phyloP scores from a whole-genome alignment of 2,113 vertebrate species.

The Sebastes schlegelii region DNA sequence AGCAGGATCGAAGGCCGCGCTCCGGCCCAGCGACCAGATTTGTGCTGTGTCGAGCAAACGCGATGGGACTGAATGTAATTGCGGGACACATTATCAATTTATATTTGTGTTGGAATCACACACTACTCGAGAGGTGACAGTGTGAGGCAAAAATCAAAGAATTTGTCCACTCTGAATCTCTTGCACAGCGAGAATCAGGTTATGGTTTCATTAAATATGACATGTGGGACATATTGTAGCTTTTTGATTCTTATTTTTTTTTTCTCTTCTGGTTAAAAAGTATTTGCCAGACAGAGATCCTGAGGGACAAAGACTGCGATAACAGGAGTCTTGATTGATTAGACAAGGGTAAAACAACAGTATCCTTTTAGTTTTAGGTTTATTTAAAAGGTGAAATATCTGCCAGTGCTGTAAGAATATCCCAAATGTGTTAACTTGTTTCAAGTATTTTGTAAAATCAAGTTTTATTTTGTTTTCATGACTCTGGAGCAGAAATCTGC shows the following conservation, averaged over 20 bases:
- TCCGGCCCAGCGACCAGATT: conserved; percentile 18
- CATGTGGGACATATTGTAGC: not conserved
- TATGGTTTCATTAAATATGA: not conserved
- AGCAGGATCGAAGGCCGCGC: conserved; percentile 34
- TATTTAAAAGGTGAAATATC: not conserved
- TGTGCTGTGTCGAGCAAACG: conserved; percentile 27
- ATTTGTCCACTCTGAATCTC: not conserved
- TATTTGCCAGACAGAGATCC: not conserved
- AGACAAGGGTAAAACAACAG: not conserved
- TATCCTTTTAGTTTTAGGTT: not conserved
- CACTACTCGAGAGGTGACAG: not conserved
- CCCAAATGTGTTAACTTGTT: not conserved
- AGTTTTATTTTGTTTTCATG: not conserved
- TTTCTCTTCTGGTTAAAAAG: not conserved
- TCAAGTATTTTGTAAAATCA: not conserved
- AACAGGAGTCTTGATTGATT: not conserved
- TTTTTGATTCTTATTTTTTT: no score
- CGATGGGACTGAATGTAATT: not conserved
- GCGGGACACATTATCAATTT: conserved; percentile 23
- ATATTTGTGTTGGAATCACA: not conserved
- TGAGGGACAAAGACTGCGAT: not conserved
- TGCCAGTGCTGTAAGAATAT: not conserved
- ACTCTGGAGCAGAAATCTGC: not conserved
- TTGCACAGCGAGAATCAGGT: not conserved
- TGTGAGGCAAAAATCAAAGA: not conserved